Conservation (phyloP, 2,888 invertebrate genomes). For the Alloscopus bannaensis region DNA sequence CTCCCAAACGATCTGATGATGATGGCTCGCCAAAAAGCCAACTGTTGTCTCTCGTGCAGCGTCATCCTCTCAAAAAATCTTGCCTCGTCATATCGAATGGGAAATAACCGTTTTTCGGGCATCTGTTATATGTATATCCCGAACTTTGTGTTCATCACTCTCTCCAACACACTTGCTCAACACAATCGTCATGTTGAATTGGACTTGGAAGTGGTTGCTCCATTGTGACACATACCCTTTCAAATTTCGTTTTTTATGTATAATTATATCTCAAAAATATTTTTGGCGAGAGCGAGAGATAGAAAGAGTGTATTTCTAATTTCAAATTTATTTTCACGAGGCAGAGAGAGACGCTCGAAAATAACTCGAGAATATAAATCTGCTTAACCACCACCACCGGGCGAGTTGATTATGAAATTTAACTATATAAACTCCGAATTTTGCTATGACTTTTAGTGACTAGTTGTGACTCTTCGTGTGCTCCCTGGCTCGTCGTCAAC, state of each 20-base stretch:
- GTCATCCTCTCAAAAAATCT: conserved; percentile 28
- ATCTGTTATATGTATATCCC: too few relatives aligned
- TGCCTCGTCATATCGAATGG: conserved; percentile 22
- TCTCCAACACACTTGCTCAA: too few relatives aligned
- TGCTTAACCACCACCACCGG: too few relatives aligned
- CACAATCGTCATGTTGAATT: too few relatives aligned
- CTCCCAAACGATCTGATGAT: conserved; percentile 12
- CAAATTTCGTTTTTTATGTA: neutral
- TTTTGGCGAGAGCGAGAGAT: neutral
- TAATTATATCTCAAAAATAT: neutral
- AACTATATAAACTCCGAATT: neutral
- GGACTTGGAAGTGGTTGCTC: conserved; percentile 14
- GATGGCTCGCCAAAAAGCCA: conserved; percentile 58
- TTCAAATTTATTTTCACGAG: too few relatives aligned
- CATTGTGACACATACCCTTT: neutral
- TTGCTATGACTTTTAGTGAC: conserved; percentile 5
- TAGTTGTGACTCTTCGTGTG: neutral
- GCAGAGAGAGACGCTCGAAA: too few relatives aligned
- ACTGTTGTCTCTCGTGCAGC: conserved; percentile 58
- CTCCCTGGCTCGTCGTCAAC: conserved; percentile 52
- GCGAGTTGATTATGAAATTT: neutral
- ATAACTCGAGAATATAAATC: too few relatives aligned
- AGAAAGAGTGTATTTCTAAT: too few relatives aligned
- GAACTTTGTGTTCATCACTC: too few relatives aligned
- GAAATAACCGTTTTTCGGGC: neutral